Evolutionary conservation across 2,888 invertebrate species (phyloP), one percentile per base, ranked within the genome.

Genomic region (Sericinus montela): DNA sequence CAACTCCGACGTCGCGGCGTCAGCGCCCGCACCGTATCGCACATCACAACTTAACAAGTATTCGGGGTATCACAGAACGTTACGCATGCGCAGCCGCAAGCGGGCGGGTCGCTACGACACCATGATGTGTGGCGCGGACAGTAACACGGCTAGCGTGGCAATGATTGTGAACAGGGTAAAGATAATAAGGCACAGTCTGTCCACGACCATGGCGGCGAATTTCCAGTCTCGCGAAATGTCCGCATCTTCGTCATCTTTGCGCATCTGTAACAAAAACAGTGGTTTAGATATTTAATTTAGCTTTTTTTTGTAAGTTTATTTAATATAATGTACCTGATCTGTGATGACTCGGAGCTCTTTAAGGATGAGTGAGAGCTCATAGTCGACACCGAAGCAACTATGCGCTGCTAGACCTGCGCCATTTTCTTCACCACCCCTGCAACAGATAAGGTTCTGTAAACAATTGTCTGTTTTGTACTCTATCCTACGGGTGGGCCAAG

Each of bases 191-290:
- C 98, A 98, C 93, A 98, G 94, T 93, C 98, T 95, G 94, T 98
- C 98, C 91, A 98, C 97, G 91, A 98, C 98, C 97, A 98, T 98
- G 90, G 98, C 98, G 89, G 98, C 98, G 91, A 98, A 98, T 92
- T 98, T 98, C 98, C 98, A 98, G 94, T 98, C 98, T 91, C 96
- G 96, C 87, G 97, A 95, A 85, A 97, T 92, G 89, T 96, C 97
- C 87, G 95, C 94, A 75, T 96, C 95, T 86, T 97, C 95, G 89
- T 98, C 98, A 81, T 97, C 97, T 88, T 95, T 95, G 85, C 96
- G 94, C 91, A 98, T 93, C 91, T 97, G 94, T 23, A 81, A 82
- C 62, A 52, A 62, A 34, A 23, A 40, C 13, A n/a, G 14, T 32
- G 1, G 11, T 6, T 41, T 25, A 45, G 14, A 7, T 30, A 35